These are phyloP conservation scores for Cyaniris semiargus DNA, from an alignment of 2,888 invertebrate species.

Conservation along the genomic window DNA sequence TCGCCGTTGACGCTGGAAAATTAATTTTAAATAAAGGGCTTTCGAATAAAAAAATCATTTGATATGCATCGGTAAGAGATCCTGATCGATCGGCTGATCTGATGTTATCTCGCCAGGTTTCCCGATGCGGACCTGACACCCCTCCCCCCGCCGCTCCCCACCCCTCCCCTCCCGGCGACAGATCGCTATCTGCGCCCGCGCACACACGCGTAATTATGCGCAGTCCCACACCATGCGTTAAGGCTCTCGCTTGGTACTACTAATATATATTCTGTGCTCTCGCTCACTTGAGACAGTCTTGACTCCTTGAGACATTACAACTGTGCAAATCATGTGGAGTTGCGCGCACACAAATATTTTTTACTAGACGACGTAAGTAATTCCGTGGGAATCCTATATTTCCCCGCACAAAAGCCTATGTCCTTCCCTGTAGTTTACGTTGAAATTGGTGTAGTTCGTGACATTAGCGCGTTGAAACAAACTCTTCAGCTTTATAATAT, in stretches of 20 bases:
- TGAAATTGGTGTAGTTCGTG: no score
- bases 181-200: slow-evolving; percentile 34
- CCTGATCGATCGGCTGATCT: slow-evolving; percentile 17
- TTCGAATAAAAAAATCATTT: slow-evolving; percentile 14
- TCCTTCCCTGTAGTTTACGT: no score
- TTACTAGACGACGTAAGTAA: no score
- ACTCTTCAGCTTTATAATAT: no score
- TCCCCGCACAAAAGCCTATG: no score
- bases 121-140: slow-evolving; percentile 21
- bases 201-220: slow-evolving; percentile 32
- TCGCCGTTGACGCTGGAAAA: slow-evolving; percentile 3
- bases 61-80: slow-evolving; percentile 24
- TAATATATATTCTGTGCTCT: no score
- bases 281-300: background rate
- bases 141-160: background rate
- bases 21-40: slow-evolving; percentile 18
- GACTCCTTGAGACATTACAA: no score
- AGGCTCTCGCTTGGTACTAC: background rate
- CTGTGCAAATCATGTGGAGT: no score
- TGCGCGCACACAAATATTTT: no score
- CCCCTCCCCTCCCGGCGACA: slow-evolving; percentile 30
- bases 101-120: slow-evolving; percentile 28
- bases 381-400: no score
- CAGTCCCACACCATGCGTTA: slow-evolving; percentile 24
- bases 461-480: no score